Evolutionary conservation across 2,797 vertebrate species (phyloP).

Genomic region (Platyrinchus mystaceus): DNA sequence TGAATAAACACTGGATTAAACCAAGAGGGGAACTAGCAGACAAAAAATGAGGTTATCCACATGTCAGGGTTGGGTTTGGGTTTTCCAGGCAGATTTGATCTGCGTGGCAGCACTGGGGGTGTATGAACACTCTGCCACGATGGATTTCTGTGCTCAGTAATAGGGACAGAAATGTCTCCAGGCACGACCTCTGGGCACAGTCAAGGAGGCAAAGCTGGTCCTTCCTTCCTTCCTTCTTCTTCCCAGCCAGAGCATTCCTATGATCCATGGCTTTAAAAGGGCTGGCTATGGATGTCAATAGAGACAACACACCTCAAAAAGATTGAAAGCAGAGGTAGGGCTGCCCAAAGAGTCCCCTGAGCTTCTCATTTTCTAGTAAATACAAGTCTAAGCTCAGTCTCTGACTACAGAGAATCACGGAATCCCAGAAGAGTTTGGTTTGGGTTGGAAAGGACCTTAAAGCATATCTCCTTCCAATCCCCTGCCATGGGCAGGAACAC

Average conservation of each 20-base stretch:
- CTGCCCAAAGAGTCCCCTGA: neutral
- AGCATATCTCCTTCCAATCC: neutral
- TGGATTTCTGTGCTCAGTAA: neutral
- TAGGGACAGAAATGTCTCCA: neutral
- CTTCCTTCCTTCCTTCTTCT: neutral
- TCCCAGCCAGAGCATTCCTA: neutral
- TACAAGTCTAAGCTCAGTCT: neutral
- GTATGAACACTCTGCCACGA: neutral
- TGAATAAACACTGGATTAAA: slow-evolving; percentile 42
- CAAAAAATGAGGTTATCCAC: neutral
- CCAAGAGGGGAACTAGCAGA: neutral
- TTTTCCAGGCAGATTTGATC: neutral
- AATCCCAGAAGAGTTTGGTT: neutral
- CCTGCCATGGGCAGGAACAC: neutral
- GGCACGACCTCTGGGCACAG: neutral
- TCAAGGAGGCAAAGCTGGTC: neutral
- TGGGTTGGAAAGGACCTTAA: neutral
- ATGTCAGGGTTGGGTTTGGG: neutral
- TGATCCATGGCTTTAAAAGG: neutral
- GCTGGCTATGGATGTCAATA: neutral
- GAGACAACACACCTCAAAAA: neutral
- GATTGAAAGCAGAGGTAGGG: neutral
- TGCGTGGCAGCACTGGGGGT: neutral
- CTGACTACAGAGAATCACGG: neutral
- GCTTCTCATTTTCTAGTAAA: neutral